Evolutionary conservation across 30 jellyfish, hydroid and myxozoan species (phyloP).

Genomic region (Euphysa ruthae): DNA sequence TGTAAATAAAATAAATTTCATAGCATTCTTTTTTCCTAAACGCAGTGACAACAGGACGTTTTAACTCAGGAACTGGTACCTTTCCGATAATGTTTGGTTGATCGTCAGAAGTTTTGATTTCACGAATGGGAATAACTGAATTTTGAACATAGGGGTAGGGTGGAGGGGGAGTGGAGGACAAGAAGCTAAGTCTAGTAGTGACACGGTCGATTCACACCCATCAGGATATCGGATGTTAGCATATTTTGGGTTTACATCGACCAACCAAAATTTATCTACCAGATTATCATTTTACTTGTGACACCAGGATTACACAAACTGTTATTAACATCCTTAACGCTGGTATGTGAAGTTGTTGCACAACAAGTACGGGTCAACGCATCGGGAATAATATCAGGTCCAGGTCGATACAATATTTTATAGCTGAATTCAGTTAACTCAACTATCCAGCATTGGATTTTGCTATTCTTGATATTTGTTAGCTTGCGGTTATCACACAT

Average conservation of each 20-base stretch:
- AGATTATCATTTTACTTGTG: constrained; percentile 4
- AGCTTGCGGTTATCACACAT: constrained; percentile 55
- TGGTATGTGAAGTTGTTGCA: constrained; percentile 6
- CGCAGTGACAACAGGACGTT: too few relatives aligned
- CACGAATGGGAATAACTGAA: too few relatives aligned
- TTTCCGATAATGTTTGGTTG: too few relatives aligned
- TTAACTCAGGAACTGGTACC: too few relatives aligned
- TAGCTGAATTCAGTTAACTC: constrained; percentile 55
- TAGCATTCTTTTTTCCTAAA: too few relatives aligned
- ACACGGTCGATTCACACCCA: background rate
- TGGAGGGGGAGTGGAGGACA: too few relatives aligned
- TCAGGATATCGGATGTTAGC: background rate
- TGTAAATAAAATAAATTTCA: too few relatives aligned
- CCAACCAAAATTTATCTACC: background rate
- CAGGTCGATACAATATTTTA: constrained; percentile 41
- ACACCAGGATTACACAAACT: constrained; percentile 53
- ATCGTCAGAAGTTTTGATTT: too few relatives aligned
- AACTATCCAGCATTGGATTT: constrained; percentile 44
- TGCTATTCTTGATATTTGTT: constrained; percentile 44
- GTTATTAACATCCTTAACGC: constrained; percentile 11
- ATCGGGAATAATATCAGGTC: constrained; percentile 49
- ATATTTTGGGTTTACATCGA: background rate
- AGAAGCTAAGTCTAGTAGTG: too few relatives aligned
- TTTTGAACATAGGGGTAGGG: too few relatives aligned
- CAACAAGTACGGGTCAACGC: constrained; percentile 31